These are phyloP conservation scores for Chlamydotis undulata DNA, from an alignment of 2,113 vertebrate species.

Conservation along the genomic window DNA sequence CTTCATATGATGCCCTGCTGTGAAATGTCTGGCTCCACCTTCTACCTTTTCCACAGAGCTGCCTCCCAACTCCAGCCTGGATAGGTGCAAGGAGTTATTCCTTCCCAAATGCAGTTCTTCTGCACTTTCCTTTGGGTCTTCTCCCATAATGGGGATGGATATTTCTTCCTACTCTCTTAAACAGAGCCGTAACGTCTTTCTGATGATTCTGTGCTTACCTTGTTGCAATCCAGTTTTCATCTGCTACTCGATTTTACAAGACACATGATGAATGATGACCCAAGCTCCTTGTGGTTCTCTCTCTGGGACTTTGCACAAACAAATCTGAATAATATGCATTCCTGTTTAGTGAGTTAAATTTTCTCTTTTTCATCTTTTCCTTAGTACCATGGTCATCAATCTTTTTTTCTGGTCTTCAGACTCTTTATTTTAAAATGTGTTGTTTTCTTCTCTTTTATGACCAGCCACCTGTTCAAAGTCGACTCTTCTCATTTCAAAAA, in stretches of 20 bases:
- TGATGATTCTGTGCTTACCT: background rate
- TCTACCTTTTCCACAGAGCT: background rate
- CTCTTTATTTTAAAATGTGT: background rate
- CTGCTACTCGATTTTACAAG: background rate
- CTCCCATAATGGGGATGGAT: background rate
- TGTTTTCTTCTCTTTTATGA: background rate
- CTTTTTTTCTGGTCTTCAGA: background rate
- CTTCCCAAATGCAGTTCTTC: background rate
- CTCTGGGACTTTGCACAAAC: background rate
- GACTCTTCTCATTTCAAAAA: background rate
- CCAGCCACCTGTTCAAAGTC: background rate
- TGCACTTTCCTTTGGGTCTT: background rate
- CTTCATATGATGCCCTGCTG: background rate
- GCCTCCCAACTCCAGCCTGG: rapidly evolving
- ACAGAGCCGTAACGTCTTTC: background rate
- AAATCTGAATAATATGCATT: background rate
- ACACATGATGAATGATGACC: background rate
- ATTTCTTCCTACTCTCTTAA: background rate
- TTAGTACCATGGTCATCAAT: background rate
- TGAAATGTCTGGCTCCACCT: background rate
- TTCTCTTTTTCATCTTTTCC: background rate
- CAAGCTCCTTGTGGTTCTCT: background rate
- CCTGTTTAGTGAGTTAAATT: background rate
- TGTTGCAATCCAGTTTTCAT: background rate
- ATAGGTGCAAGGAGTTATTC: background rate